phyloP scores from a whole-genome alignment of 2,888 invertebrate species.

The Trachelus stipa region DNA sequence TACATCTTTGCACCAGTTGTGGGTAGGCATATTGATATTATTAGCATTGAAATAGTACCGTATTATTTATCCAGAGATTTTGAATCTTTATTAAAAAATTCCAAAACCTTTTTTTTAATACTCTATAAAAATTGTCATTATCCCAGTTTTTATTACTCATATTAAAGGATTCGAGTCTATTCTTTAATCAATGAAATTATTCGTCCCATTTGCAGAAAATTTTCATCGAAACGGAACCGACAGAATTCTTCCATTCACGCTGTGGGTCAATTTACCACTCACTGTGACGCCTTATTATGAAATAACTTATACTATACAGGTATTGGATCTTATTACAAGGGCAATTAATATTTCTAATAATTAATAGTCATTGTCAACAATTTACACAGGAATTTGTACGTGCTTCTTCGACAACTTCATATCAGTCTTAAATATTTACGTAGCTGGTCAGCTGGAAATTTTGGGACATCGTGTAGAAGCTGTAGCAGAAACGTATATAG shows the following conservation, averaged over 20 bases:
- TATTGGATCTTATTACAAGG: slow-evolving; percentile 14
- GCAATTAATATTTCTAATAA: background rate
- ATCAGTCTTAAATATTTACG: slow-evolving; percentile 40
- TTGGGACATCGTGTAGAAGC: slow-evolving; percentile 31
- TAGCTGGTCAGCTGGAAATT: slow-evolving; percentile 40
- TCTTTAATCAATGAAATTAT: too few species aligned
- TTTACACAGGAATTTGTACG: slow-evolving; percentile 40
- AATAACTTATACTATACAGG: slow-evolving; percentile 32
- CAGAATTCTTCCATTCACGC: slow-evolving; percentile 40
- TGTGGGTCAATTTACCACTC: slow-evolving; percentile 38
- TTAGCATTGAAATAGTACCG: too few species aligned
- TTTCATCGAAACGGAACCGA: slow-evolving; percentile 35
- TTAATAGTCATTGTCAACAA: slow-evolving; percentile 36
- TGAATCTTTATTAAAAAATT: background rate
- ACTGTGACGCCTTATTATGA: slow-evolving; percentile 40
- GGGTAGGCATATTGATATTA: slow-evolving; percentile 25
- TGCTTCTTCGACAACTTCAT: slow-evolving; percentile 45
- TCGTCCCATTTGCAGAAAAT: slow-evolving; percentile 29
- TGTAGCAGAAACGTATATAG: slow-evolving; percentile 19
- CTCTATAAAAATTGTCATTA: too few species aligned
- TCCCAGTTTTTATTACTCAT: too few species aligned
- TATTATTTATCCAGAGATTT: too few species aligned
- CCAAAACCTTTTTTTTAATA: background rate
- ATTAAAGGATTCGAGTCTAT: too few species aligned
- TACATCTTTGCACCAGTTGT: slow-evolving; percentile 37